Base-by-base conservation (phyloP, 2,113 vertebrate genomes). In the Aptenodytes patagonicus region DNA sequence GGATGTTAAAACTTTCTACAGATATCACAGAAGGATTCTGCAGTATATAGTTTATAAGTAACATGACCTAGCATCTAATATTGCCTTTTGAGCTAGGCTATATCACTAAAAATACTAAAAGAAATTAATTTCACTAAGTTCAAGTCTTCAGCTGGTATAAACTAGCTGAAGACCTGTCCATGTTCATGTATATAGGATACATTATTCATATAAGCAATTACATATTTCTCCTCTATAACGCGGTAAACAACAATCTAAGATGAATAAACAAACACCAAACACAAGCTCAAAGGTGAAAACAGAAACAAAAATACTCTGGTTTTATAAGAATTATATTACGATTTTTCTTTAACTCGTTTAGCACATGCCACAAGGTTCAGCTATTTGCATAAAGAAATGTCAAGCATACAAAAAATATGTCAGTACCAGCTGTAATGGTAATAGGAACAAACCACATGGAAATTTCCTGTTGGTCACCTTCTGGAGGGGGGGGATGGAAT, bases 331-430 rank as follows among this genome's bases (percentile, higher is more conserved):
- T 42, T 42, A 16, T 9, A 10, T 25, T 32, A 49, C 5, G 17
- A 26, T 58, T 85, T 90, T 34, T 38, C 75, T 83, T 75, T 38
- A 84, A 64, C 54, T 76, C 4, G 0, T 64, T 96, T 28, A 81
- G 58, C 49, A 54, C 6, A 32, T 21, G 26, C 51, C 82, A 83
- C 1, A 2, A 51, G 38, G 78, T 73, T 68, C 75, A 70, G 31
- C 36, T 9, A 71, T 76, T 83, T 94, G 87, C 91, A 97, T 86
- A 90, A 86, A 58, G 75, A 89, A 90, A 96, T 40, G 51, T 89
- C 94, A 94, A 52, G 82, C 47, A 64, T 19, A 57, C n/a, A 76
- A 47, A 77, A 87, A 91, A 83, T 49, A 76, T 46, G 77, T 93
- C 87, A 87, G 80, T 42, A n/a, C 10, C 91, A 92, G 61, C 68